Conservation (phyloP, 2,888 invertebrate species). For the Macaria liturata region DNA sequence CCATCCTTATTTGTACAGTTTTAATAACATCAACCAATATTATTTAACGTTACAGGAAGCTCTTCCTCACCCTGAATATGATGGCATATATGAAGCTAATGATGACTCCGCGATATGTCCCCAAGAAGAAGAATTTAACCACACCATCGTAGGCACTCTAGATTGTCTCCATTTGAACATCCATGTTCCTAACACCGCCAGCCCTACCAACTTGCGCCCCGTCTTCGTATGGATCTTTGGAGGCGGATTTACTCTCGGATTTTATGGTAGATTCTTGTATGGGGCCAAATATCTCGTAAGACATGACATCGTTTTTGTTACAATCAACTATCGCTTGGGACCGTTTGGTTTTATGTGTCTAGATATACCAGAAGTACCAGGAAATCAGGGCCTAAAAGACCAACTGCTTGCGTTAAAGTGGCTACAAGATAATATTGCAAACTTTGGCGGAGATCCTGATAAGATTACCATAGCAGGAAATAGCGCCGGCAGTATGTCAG, state of each 20-base stretch:
- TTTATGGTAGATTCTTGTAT: slow-evolving; percentile 33
- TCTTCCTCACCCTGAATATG: slow-evolving; percentile 33
- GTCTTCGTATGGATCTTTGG: slow-evolving; percentile 61
- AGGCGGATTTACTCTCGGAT: slow-evolving; percentile 50
- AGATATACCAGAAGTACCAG: slow-evolving; percentile 55
- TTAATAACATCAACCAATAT: too few relatives aligned
- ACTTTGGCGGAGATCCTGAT: slow-evolving; percentile 56
- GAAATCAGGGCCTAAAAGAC: slow-evolving; percentile 63
- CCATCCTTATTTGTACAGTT: too few relatives aligned
- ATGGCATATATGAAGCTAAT: slow-evolving; percentile 41
- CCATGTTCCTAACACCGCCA: slow-evolving; percentile 72
- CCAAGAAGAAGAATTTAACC: slow-evolving; percentile 41
- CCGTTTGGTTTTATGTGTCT: slow-evolving; percentile 65
- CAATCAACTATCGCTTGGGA: slow-evolving; percentile 54
- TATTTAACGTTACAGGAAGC: slow-evolving; percentile 14
- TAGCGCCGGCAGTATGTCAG: slow-evolving; percentile 55
- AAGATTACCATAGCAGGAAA: slow-evolving; percentile 55
- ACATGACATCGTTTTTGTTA: slow-evolving; percentile 50
- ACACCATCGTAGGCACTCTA: slow-evolving; percentile 36
- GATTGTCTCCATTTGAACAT: slow-evolving; percentile 47
- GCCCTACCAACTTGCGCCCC: slow-evolving; percentile 42
- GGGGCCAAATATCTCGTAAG: slow-evolving; percentile 51
- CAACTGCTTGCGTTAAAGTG: slow-evolving; percentile 54
- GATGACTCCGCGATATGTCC: slow-evolving; percentile 48
- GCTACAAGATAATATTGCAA: slow-evolving; percentile 54